Percentiles rank a stretch among this genome's conserved stretches.
phyloP scores from a whole-genome alignment of 2,113 vertebrate species.

The Gulo gulo region DNA sequence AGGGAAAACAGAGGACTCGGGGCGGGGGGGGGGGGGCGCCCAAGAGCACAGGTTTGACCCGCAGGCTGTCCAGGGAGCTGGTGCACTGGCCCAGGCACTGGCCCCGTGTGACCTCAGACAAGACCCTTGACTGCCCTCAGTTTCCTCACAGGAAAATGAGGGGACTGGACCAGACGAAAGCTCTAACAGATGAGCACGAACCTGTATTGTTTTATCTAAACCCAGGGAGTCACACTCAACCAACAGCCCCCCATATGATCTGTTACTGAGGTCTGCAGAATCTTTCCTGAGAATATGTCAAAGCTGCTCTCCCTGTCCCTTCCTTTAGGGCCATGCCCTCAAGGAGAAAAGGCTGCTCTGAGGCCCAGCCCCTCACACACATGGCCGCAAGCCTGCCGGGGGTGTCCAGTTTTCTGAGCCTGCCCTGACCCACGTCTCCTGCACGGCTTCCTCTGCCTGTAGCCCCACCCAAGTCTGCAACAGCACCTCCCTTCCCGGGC shows the following conservation, averaged over 20 bases:
- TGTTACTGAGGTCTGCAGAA: background rate
- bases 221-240: background rate
- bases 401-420: background rate
- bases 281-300: background rate
- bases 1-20: background rate
- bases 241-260: background rate
- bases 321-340: background rate
- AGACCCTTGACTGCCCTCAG: background rate
- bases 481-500: background rate
- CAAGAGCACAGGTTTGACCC: too few species aligned
- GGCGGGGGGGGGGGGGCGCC: fast-evolving
- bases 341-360: background rate
- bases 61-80: fast-evolving
- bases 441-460: background rate
- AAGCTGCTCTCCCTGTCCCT: too few species aligned
- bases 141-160: background rate
- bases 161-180: background rate
- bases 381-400: background rate
- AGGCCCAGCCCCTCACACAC: background rate
- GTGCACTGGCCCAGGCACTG: background rate
- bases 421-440: background rate
- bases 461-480: background rate
- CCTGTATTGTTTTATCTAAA: background rate
- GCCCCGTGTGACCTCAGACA: background rate
- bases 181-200: fast-evolving